Evolutionary conservation across 1,140 invertebrate genomes (phyloP).

Genomic region (Pseudoatta argentina): DNA sequence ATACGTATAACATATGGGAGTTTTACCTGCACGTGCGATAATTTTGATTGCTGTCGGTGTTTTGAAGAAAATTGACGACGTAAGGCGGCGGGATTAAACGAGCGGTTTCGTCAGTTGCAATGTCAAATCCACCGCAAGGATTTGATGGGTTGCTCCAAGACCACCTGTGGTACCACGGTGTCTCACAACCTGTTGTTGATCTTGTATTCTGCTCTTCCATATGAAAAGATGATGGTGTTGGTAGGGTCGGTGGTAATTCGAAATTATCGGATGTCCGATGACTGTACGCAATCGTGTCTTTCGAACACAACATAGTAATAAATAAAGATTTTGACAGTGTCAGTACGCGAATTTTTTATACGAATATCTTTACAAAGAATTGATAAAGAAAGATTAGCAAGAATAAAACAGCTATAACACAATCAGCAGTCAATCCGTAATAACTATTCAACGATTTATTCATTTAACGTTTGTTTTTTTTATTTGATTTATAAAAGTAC

Average conservation of each 20-base stretch:
- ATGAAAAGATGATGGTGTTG: conserved; percentile 53
- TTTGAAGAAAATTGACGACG: conserved; percentile 41
- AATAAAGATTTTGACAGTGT: background rate
- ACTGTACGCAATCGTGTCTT: conserved; percentile 22
- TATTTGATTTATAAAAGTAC: background rate
- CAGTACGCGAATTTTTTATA: background rate
- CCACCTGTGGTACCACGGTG: conserved; percentile 56
- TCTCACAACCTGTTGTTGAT: conserved; percentile 60
- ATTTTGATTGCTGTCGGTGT: conserved; percentile 64
- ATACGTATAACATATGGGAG: background rate
- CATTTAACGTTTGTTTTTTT: background rate
- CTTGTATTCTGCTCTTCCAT: conserved; percentile 46
- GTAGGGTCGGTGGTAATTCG: conserved; percentile 67
- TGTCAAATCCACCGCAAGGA: conserved; percentile 16
- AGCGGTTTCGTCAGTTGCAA: conserved; percentile 15
- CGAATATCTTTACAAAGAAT: background rate
- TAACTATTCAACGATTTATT: conserved; percentile 17
- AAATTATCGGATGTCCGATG: conserved; percentile 66
- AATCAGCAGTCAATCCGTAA: background rate
- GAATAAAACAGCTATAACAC: background rate
- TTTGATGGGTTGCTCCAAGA: conserved; percentile 55
- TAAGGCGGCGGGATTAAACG: conserved; percentile 18
- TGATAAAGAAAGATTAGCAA: background rate
- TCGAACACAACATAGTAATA: conserved; percentile 51
- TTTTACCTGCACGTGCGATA: conserved; percentile 70